A percentile compares a stretch with the other conserved stretches of the same genome.
Conservation (phyloP, 2,888 invertebrate genomes). For the Xestia ashworthii region DNA sequence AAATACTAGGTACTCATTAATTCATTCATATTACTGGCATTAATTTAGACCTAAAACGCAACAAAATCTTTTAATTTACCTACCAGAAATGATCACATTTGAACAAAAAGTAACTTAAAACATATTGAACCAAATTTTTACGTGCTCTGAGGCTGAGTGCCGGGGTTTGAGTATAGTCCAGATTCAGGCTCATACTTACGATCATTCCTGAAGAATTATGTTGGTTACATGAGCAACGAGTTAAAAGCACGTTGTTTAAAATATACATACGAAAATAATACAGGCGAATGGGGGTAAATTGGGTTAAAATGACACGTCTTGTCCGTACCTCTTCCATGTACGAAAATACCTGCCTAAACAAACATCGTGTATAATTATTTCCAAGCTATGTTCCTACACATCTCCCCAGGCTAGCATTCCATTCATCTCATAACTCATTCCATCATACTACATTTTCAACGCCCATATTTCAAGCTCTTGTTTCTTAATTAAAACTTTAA, state of each 20-base stretch:
- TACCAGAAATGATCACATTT: not conserved
- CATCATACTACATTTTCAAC: constrained; percentile 35
- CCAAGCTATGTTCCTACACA: not conserved
- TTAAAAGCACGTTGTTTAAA: not conserved
- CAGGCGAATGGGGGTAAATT: not conserved
- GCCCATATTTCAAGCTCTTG: constrained; percentile 30
- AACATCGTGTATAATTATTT: constrained; percentile 15
- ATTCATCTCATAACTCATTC: constrained; percentile 27
- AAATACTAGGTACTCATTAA: too few relatives aligned
- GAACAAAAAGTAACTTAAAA: not conserved
- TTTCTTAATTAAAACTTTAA: constrained; percentile 60
- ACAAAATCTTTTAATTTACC: too few relatives aligned
- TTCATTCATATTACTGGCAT: too few relatives aligned
- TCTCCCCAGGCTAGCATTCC: not conserved
- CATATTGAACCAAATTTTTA: not conserved
- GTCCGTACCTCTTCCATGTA: not conserved
- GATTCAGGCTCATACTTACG: not conserved
- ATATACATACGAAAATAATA: not conserved
- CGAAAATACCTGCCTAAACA: constrained; percentile 13
- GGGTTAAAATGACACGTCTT: constrained; percentile 13
- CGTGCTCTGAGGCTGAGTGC: not conserved
- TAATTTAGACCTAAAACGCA: too few relatives aligned
- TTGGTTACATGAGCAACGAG: not conserved
- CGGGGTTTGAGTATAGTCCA: not conserved
- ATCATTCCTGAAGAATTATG: not conserved